Base-by-base conservation (phyloP, 2,113 vertebrate species). In the Polypterus senegalus region DNA sequence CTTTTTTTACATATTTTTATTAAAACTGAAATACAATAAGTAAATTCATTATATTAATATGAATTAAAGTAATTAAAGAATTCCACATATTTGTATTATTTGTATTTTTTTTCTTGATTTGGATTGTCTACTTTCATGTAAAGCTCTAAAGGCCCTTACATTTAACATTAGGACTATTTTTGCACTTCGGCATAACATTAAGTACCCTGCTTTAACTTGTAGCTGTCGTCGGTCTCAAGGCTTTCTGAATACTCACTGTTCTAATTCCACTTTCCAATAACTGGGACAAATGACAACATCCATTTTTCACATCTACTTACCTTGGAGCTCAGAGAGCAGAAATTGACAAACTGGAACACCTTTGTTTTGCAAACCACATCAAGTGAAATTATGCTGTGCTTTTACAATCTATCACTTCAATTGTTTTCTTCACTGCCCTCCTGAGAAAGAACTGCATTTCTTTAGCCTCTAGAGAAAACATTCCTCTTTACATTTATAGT, bases 221-320 rank as follows among this genome's bases (percentile, higher is more conserved):
- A 46, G 63, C 49, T 47, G 54, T 55, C 58, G 57, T 27, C 56
- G 9, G 44, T 62, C 63, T 48, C 11, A 60, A 69, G 59, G 56
- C 56, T 57, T 49, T 67, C 46, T 48, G 43, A 46, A 44, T 47
- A 46, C 60, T 46, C n/a, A 56, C 61, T 48, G 57, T 54, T 73
- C 67, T 69, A 63, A 48, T 67, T 66, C 61, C 52, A 63, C 47
- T 60, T 62, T 56, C 67, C 65, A 69, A 69, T 69, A 69, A 69
- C 67, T 58, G 56, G 62, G 52, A 65, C 56, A 48, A 57, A 61
- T 67, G 69, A 68, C 67, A 69, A 59, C 54, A 48, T 64, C 61
- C 51, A 71, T 74, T 71, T 71, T 65, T 71, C 69, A 66, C 57
- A 61, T 48, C 54, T 60, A 65, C 64, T 74, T 66, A 69, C 57